Base-by-base conservation (phyloP, 2,797 vertebrate genomes). In the Gorsachius magnificus region DNA sequence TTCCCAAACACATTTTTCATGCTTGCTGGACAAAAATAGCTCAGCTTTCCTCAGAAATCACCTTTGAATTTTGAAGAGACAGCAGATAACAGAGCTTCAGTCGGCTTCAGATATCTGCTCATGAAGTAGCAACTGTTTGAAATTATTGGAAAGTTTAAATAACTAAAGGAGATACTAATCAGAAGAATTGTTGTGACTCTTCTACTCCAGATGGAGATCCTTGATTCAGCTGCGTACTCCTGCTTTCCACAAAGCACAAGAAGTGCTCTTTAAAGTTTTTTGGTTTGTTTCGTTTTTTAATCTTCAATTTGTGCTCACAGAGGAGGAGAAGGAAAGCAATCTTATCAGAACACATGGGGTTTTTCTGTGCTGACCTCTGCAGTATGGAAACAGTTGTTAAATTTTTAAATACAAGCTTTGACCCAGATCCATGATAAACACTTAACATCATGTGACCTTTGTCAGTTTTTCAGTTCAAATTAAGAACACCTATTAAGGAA, bases 401-500 rank as follows among this genome's bases (percentile, higher is more conserved):
- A 35, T 84, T 85, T 79, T 87, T 80, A 16, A 77, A 31, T 48
- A 10, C 9, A 54, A 61, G 25, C 53, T 60, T 75, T 80, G 41
- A 48, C 61, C 28, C n/a, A 60, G 72, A 57, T 43, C 29, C 48
- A 0, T 64, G 60, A 35, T 74, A 74, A 78, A 76, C 10, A 4
- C 26, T 79, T 69, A 79, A 48, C 13, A 33, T 78, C 33, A 45
- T 1, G 1, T 69, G 56, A 85, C 38, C 25, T 51, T 41, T 56
- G 16, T 50, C 75, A 22, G 14, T 83, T 91, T 93, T 92, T 84
- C 68, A 50, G 48, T 77, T 89, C 57, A 56, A 31, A 53, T 80
- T 83, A 75, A 88, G 82, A 72, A 69, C 36, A 36, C 83, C 53
- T 71, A 18, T 83, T 84, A 36, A 70, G 41, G 38, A 58, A 82